Evolutionary conservation across 2,888 invertebrate species (phyloP).

Genomic region (Drosophila borborema): DNA sequence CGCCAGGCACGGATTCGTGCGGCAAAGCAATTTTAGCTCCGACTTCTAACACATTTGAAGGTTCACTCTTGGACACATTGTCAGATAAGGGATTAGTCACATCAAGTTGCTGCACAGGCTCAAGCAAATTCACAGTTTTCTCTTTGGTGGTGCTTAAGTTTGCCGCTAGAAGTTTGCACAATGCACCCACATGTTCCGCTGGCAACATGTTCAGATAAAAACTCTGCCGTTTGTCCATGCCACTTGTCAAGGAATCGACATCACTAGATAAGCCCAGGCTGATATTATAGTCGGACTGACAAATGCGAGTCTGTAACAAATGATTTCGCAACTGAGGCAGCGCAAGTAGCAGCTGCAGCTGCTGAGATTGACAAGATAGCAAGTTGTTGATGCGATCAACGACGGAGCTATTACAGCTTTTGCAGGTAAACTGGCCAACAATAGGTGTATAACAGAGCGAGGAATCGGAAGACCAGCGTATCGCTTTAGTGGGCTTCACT

Average conservation of each 20-base stretch:
- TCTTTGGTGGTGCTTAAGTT: constrained; percentile 34
- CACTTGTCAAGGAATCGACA: constrained; percentile 52
- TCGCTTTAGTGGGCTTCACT: constrained; percentile 87
- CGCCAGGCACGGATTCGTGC: not conserved
- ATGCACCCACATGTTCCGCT: constrained; percentile 89
- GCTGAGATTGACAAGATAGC: constrained; percentile 89
- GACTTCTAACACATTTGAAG: not conserved
- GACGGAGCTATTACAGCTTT: constrained; percentile 89
- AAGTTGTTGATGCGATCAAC: constrained; percentile 91
- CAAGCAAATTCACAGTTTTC: constrained; percentile 6
- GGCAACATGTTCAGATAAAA: constrained; percentile 89
- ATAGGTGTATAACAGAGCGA: constrained; percentile 89
- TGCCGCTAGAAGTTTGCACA: constrained; percentile 90
- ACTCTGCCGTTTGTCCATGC: constrained; percentile 81
- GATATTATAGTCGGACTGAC: constrained; percentile 87
- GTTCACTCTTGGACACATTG: constrained; percentile 33
- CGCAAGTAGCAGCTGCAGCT: constrained; percentile 88
- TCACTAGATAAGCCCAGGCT: constrained; percentile 81
- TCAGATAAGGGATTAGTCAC: constrained; percentile 23
- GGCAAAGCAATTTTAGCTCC: not conserved
- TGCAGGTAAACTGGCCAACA: constrained; percentile 89
- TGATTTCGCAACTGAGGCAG: constrained; percentile 88
- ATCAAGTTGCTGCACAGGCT: constrained; percentile 56
- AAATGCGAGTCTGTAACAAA: constrained; percentile 87
- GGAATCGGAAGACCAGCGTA: constrained; percentile 52